A percentile compares a stretch with the other conserved stretches of the same genome.
Evolutionary conservation across 2,113 vertebrate species (phyloP).

Genomic region (Brienomyrus longianalis): DNA sequence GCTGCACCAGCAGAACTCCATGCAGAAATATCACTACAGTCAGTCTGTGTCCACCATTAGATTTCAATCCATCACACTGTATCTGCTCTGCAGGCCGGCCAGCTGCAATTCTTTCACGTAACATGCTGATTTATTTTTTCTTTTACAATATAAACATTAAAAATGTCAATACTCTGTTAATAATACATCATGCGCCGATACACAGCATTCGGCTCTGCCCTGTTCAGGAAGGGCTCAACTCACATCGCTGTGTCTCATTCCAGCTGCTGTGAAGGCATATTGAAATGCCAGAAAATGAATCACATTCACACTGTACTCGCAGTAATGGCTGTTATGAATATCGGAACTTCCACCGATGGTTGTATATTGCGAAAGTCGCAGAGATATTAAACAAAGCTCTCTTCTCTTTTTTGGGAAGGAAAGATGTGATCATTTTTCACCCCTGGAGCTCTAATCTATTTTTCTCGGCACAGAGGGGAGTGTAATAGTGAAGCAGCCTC

Average conservation of each 20-base stretch:
- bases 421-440: constrained; percentile 23
- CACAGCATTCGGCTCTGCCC: no score
- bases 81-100: background rate
- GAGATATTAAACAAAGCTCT: constrained; percentile 20
- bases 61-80: background rate
- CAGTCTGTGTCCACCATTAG: background rate
- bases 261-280: background rate
- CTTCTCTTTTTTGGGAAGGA: constrained; percentile 15
- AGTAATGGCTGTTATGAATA: constrained; percentile 14
- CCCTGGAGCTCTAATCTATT: constrained; percentile 14
- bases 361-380: constrained; percentile 14
- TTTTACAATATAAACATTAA: background rate
- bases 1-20: background rate
- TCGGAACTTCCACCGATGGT: background rate
- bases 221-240: background rate
- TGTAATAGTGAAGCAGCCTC: background rate
- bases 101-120: background rate
- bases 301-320: background rate
- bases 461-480: background rate
- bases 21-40: background rate
- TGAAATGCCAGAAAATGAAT: background rate
- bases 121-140: background rate
- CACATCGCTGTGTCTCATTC: background rate
- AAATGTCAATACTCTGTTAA: constrained; percentile 14
- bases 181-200: background rate